Base-by-base conservation (phyloP, 2,113 vertebrate species). In the Pomatorhinus ruficollis region DNA sequence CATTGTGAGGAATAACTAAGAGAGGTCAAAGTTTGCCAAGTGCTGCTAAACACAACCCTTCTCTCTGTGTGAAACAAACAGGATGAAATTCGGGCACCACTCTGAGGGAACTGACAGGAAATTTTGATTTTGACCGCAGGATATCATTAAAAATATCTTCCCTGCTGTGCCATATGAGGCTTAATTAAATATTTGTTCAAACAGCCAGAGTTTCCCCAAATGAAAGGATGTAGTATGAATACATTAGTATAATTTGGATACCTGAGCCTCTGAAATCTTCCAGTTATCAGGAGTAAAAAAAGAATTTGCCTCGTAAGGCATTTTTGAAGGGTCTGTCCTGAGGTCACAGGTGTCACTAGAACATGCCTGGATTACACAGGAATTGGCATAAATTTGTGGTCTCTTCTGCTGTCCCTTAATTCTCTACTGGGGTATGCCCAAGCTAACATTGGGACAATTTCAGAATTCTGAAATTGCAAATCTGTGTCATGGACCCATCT, bases 111-210 rank as follows among this genome's bases (percentile, higher is more conserved):
- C 76, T 78, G 87, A 88, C 90, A 86, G 75, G 22, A 92, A 90
- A 52, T 84, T 87, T 89, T 70, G 22, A 70, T 87, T 92, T 81
- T 94, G 69, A 87, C 86, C 5, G 9, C 72, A 52, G 65, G 65
- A 82, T 71, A 91, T 87, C 47, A 87, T 95, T 95, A 95, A 94
- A 94, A 95, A 92, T 92, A 79, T 87, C 75, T 89, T 56, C 33
- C 75, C 45, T 95, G 79, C 90, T 95, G 64, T 90, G 83, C 79
- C 42, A 18, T 63, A 44, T 39, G 35, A 95, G 61, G 35, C 28
- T 84, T 94, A 87, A 94, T 95, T 91, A 94, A 95, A 89, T 92
- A 90, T 88, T 96, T 93, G 79, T 63, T 94, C 75, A 72, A 76
- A 71, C 27, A 61, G 10, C 21, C 37, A 33, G 68, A 89, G 56